Base-by-base conservation (phyloP, 2,113 vertebrate species). In the Tragelaphus scriptus region DNA sequence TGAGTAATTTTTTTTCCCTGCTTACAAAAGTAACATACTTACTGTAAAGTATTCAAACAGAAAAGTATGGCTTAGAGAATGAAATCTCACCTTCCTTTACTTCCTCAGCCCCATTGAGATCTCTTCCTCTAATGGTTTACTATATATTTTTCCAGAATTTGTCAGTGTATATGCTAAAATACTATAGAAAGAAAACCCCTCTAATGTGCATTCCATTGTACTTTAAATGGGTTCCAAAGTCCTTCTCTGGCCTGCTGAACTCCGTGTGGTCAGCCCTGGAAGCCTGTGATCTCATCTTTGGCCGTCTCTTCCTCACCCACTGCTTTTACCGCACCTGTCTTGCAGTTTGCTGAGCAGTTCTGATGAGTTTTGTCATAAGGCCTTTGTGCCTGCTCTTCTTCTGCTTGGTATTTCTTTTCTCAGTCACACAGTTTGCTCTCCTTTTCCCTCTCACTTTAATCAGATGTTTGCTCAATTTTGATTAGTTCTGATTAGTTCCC, bases 401-500 rank as follows among this genome's bases (percentile, higher is more conserved):
- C 65, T 82, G 26, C 47, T 93, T 82, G 23, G 8, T 59, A 8
- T 13, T 49, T 49, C 85, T 81, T 97, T 96, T 26, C 11, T 97
- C 36, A 53, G 40, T 93, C 16, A 71, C 5, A 87, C 25, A 56
- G 6, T n/a, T 86, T 2, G 47, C 25, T 47, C 3, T 32, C 80
- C 58, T 25, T 82, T 26, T 71, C 79, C 82, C 16, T 94, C 11
- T 93, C 26, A 19, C 28, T 92, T 82, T 4, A 88, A 3, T 93
- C 44, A 94, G 49, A 21, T 63, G 2, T 81, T 91, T 85, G 44
- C 40, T 91, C 36, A 77, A 11, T 63, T 94, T 85, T 85, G 88
- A 58, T 94, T 94, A 92, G 65, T 94, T 94, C 28, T 56, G 17
- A 28, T 94, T 68, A 77, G 44, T 94, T 97, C 71, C 21, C 17